Conservation (phyloP, 2,888 invertebrate species). For the Acleris laterana region DNA sequence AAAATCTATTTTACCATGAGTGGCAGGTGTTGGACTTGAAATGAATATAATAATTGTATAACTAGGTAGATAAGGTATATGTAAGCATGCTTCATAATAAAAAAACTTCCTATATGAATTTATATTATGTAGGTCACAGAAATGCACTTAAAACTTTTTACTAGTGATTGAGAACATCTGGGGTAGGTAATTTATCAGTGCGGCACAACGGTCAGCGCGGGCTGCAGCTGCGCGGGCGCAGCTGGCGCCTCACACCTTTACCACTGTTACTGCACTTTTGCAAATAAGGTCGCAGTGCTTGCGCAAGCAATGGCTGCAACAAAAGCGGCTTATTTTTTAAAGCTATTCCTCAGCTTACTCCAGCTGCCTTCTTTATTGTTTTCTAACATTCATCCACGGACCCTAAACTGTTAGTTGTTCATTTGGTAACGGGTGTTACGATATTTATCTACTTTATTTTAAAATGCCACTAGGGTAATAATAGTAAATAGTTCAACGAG, state of each 20-base stretch:
- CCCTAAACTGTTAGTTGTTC: too few species aligned
- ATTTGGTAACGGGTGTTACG: too few species aligned
- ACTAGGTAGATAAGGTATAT: too few species aligned
- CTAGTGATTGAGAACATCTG: constrained; percentile 46
- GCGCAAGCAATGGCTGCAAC: constrained; percentile 14
- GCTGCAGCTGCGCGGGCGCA: constrained; percentile 43
- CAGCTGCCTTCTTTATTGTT: too few species aligned
- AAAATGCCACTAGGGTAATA: too few species aligned
- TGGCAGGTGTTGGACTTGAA: neutral
- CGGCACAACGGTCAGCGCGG: constrained; percentile 36
- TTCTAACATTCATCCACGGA: too few species aligned
- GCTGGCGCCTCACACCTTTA: constrained; percentile 32
- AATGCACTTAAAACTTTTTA: constrained; percentile 4
- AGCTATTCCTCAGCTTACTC: neutral
- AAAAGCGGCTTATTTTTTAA: constrained; percentile 5
- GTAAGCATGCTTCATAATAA: too few species aligned
- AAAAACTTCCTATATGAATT: too few species aligned
- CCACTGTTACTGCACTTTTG: constrained; percentile 24
- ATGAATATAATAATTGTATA: too few species aligned
- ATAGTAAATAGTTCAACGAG: too few species aligned
- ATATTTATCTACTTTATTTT: too few species aligned
- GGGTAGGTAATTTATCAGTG: constrained; percentile 44
- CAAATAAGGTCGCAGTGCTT: constrained; percentile 31
- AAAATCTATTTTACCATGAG: neutral
- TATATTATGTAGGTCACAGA: constrained; percentile 14